A percentile compares a stretch with the other conserved stretches of the same genome.
phyloP scores from a whole-genome alignment of 2,797 vertebrate species.

The Cossypha heuglini region DNA sequence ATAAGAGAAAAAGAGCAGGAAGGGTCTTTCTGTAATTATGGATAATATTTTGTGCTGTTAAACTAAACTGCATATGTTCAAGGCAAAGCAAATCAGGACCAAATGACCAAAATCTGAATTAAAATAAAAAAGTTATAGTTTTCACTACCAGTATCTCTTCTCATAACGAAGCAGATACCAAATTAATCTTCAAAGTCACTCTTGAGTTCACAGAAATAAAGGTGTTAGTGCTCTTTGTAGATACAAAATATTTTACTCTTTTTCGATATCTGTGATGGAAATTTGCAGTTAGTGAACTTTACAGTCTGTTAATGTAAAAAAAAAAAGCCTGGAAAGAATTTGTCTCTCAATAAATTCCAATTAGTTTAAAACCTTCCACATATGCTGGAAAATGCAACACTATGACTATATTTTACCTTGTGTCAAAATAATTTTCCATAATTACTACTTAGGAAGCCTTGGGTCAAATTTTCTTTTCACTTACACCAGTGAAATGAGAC shows the following conservation, averaged over 20 bases:
- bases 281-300: background rate
- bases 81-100: background rate
- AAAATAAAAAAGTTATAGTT: background rate
- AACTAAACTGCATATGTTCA: background rate
- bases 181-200: background rate
- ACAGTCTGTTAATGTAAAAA: background rate
- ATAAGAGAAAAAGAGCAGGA: background rate
- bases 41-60: background rate
- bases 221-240: background rate
- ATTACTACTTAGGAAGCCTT: constrained; percentile 20
- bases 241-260: background rate
- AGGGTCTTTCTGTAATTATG: background rate
- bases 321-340: background rate
- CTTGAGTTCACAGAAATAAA: background rate
- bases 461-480: constrained; percentile 25
- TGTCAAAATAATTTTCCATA: constrained; percentile 38
- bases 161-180: background rate
- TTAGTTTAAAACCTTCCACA: background rate
- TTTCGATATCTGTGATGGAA: background rate
- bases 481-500: background rate
- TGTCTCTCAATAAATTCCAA: background rate
- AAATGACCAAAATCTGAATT: background rate
- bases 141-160: background rate
- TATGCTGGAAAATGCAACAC: background rate
- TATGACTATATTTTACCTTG: background rate